phyloP scores from a whole-genome alignment of 2,797 vertebrate species.

The Eremophila alpestris region DNA sequence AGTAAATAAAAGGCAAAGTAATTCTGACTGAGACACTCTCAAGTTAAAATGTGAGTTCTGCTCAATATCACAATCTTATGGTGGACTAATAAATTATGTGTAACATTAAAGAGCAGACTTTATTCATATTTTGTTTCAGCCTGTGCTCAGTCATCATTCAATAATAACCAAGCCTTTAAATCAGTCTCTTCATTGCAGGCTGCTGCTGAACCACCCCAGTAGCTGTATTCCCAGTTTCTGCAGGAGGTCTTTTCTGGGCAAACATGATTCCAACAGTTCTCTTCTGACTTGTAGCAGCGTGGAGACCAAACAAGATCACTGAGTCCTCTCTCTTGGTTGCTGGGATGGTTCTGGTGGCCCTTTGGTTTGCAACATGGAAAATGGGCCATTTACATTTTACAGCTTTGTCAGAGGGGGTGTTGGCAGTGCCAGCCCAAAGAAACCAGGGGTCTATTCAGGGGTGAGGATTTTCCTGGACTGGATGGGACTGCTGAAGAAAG shows the following conservation, averaged over 20 bases:
- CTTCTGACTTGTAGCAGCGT: neutral
- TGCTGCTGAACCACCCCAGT: neutral
- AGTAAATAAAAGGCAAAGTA: neutral
- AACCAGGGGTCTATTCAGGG: neutral
- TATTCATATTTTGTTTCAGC: neutral
- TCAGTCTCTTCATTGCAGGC: neutral
- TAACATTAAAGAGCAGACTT: neutral
- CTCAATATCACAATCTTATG: rapidly evolving
- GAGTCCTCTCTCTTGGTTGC: neutral
- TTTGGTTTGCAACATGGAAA: neutral
- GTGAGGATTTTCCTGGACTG: slow-evolving; percentile 1
- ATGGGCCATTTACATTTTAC: neutral
- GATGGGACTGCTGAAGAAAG: neutral
- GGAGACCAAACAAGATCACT: rapidly evolving
- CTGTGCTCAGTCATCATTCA: neutral
- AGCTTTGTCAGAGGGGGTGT: neutral
- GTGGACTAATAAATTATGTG: neutral
- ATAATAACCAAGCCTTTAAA: neutral
- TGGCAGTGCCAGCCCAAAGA: neutral
- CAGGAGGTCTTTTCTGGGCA: neutral
- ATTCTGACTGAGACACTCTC: neutral
- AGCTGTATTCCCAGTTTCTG: neutral
- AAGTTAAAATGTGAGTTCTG: neutral
- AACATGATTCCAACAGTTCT: neutral
- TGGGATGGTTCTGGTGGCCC: slow-evolving; percentile 22